Conservation (phyloP, 1,140 invertebrate genomes). For the Riptortus pedestris region DNA sequence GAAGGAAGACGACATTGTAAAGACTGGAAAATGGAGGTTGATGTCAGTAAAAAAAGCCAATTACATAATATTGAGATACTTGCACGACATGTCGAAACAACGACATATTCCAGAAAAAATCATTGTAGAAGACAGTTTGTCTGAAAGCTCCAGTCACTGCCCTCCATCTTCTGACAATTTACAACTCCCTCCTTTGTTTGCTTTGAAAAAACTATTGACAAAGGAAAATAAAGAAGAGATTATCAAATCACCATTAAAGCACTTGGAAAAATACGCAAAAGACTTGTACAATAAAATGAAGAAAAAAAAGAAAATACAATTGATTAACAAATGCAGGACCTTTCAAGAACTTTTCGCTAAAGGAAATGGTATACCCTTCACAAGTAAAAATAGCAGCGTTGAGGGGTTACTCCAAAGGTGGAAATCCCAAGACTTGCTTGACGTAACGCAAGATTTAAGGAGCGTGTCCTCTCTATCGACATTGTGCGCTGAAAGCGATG, state of each 20-base stretch:
- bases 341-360: background rate
- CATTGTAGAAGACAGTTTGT: too few relatives aligned
- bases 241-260: background rate
- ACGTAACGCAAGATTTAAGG: background rate
- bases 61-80: too few relatives aligned
- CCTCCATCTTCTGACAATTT: background rate
- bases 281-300: background rate
- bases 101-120: too few relatives aligned
- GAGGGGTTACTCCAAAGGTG: background rate
- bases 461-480: background rate
- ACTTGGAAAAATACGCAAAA: background rate
- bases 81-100: too few relatives aligned
- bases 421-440: background rate
- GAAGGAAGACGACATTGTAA: too few relatives aligned
- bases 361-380: background rate
- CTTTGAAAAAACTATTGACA: background rate
- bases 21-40: too few relatives aligned
- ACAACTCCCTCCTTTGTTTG: background rate
- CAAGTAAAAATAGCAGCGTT: background rate
- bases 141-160: background rate
- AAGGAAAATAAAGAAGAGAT: background rate
- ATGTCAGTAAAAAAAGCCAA: too few relatives aligned
- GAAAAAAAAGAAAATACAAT: background rate
- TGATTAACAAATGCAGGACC: background rate
- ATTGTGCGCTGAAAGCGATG: background rate